Evolutionary conservation across 2,888 invertebrate species (phyloP), one percentile per base, ranked within the genome.

Genomic region (Tetragonisca angustula): DNA sequence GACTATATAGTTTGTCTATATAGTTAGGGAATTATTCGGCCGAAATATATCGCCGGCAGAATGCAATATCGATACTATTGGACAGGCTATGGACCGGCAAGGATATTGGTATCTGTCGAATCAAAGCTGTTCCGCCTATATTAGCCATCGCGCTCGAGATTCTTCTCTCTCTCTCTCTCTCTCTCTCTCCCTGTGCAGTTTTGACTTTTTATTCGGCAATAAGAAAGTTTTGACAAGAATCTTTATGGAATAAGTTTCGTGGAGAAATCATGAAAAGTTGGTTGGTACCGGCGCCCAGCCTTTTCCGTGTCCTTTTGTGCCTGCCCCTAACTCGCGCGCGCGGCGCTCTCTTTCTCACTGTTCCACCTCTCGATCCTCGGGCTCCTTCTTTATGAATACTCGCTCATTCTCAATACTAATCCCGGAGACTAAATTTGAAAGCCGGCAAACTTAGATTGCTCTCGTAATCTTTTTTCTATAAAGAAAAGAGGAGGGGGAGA

Each of bases 181-280:
- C 32, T 32, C 4, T 32, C 32, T 32, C 32, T 69, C 32, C 59
- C 52, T 6, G 52, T 73, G 72, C 74, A 89, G 85, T 84, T 88
- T 89, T 88, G 86, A 88, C 88, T 89, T 90, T 92, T 91, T 90
- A 91, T 91, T 90, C 85, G 89, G 87, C 91, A 91, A 92, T 93
- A 93, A 92, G 88, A 92, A 93, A 93, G 90, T 92, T 93, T 91
- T 87, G 87, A 91, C 90, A 88, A 89, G 90, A 90, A 90, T 92
- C 91, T 91, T 92, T 91, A 91, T 90, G 91, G 90, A 90, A 90
- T 91, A 93, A 93, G 92, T 93, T 93, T 91, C 77, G 4, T 62
- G 52, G 68, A 59, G 75, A 84, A 86, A 89, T 87, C 88, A 74
- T 43, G 70, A 72, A 61, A 85, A 90, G 85, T 88, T 90, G 74